phyloP scores from a whole-genome alignment of 2,797 vertebrate genomes.

The Emys orbicularis region DNA sequence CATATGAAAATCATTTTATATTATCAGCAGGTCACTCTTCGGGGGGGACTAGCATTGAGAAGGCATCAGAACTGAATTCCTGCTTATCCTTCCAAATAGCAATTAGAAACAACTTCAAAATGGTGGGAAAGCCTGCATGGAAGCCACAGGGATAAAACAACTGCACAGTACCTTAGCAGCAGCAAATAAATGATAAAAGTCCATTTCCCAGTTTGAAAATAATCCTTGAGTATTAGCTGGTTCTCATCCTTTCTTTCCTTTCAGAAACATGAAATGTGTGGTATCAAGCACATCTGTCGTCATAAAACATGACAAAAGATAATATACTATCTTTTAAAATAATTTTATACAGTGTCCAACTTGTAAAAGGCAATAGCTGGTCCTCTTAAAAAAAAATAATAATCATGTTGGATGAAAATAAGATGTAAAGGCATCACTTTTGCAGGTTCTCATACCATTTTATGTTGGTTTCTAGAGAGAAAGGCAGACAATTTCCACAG shows the following conservation, averaged over 20 bases:
- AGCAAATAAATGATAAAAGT: constrained; percentile 1
- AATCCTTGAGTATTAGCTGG: neutral
- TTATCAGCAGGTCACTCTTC: neutral
- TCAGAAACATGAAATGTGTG: neutral
- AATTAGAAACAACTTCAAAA: constrained; percentile 26
- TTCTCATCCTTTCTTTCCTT: neutral
- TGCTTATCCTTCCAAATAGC: neutral
- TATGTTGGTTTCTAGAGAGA: too few species aligned
- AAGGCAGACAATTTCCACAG: too few species aligned
- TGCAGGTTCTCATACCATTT: too few species aligned
- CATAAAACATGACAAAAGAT: neutral
- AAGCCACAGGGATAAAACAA: neutral
- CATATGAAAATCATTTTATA: neutral
- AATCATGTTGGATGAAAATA: neutral
- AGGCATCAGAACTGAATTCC: neutral
- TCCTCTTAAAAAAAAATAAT: neutral
- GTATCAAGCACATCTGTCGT: neutral
- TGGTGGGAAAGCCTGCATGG: neutral
- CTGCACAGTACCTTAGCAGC: neutral
- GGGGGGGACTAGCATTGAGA: neutral
- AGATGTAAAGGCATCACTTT: neutral
- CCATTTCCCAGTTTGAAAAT: neutral
- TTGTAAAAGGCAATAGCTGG: fast-evolving
- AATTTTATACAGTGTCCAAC: neutral
- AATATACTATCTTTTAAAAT: neutral